Evolutionary conservation across 2,888 invertebrate species (phyloP).

Genomic region (Stenichneumon culpator): DNA sequence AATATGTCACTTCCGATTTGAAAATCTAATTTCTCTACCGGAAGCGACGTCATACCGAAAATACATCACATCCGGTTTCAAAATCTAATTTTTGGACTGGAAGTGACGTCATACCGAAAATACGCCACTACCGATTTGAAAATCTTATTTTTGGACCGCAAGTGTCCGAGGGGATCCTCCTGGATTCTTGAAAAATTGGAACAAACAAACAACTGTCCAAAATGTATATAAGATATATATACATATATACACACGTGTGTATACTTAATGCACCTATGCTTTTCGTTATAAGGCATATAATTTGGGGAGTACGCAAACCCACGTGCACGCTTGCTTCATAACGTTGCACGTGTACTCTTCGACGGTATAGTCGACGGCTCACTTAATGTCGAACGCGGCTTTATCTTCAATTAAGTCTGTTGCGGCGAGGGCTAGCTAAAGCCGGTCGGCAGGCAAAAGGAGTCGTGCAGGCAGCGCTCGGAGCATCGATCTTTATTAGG

Average conservation of each 20-base stretch:
- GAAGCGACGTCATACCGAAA: no score
- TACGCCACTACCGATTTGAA: no score
- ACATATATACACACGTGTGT: neutral
- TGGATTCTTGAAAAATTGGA: neutral
- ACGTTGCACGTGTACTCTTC: conserved; percentile 58
- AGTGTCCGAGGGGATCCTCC: no score
- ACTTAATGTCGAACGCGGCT: conserved; percentile 66
- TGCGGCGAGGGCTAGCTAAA: conserved; percentile 22
- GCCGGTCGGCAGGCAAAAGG: conserved; percentile 52
- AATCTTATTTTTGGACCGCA: no score
- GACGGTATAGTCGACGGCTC: conserved; percentile 55
- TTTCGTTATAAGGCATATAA: neutral
- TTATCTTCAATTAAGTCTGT: conserved; percentile 65
- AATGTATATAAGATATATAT: no score
- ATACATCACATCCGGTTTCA: no score
- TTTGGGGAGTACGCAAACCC: neutral
- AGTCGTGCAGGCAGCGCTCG: conserved; percentile 44
- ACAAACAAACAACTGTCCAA: no score
- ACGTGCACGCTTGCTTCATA: conserved; percentile 12
- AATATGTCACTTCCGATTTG: no score
- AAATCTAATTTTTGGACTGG: no score
- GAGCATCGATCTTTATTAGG: conserved; percentile 84
- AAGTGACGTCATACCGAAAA: no score
- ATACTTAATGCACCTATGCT: neutral
- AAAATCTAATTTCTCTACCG: no score